phyloP scores from a whole-genome alignment of 2,113 vertebrate species.

The Larimichthys polyactis region DNA sequence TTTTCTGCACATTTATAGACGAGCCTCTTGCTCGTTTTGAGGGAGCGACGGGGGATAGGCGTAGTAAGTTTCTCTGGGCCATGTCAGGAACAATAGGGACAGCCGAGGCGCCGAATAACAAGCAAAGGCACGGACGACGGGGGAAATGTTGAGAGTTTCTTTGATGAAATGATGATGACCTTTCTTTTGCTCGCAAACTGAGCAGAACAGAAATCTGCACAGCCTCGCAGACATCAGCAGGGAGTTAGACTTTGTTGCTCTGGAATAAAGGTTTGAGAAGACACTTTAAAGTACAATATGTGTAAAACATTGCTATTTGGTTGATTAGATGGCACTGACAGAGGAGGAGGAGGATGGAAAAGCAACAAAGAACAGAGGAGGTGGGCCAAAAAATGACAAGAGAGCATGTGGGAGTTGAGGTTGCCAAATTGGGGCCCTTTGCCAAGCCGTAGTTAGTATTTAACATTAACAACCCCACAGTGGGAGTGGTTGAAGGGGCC shows the following conservation, averaged over 20 bases:
- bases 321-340: slow-evolving; percentile 52
- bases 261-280: slow-evolving; percentile 7
- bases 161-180: slow-evolving; percentile 30
- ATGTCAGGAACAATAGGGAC: slow-evolving; percentile 41
- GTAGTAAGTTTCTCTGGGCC: not conserved
- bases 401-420: slow-evolving; percentile 70
- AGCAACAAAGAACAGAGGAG: slow-evolving; percentile 60
- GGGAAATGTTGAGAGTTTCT: not conserved
- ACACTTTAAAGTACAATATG: slow-evolving; percentile 21
- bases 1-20: slow-evolving; percentile 29
- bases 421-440: slow-evolving; percentile 71
- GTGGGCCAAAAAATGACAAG: slow-evolving; percentile 65
- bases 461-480: slow-evolving; percentile 81
- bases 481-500: slow-evolving; percentile 75
- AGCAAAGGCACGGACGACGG: slow-evolving; percentile 6
- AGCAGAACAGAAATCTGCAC: slow-evolving; percentile 8
- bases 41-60: not conserved
- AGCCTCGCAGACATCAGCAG: not conserved
- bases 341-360: slow-evolving; percentile 49
- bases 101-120: slow-evolving; percentile 6
- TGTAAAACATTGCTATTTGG: slow-evolving; percentile 39
- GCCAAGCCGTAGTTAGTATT: slow-evolving; percentile 73
- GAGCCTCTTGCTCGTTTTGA: slow-evolving; percentile 29
- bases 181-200: not conserved
- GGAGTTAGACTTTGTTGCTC: not conserved